These are phyloP conservation scores for Cerastoderma edule DNA, from an alignment of 2,888 invertebrate species.

Conservation along the genomic window DNA sequence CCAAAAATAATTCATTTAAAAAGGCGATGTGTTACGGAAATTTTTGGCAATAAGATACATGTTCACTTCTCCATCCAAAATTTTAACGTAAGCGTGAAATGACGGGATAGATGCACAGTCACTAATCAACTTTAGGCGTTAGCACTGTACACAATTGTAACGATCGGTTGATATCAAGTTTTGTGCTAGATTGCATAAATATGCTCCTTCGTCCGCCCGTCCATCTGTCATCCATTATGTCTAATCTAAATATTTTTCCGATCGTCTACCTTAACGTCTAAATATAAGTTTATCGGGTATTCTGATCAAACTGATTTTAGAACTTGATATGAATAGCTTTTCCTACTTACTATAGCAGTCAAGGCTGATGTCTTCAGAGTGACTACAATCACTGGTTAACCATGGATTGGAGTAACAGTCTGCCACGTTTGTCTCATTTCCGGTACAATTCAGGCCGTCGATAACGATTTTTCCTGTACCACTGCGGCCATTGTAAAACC, in stretches of 20 bases:
- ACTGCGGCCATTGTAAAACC: background rate
- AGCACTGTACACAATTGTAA: no score
- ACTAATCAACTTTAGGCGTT: no score
- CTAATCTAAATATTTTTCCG: background rate
- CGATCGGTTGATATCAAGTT: no score
- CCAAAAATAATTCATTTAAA: no score
- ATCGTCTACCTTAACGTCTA: background rate
- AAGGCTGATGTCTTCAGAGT: constrained; percentile 3
- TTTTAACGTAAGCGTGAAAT: no score
- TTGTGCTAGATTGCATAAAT: no score
- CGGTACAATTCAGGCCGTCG: constrained; percentile 16
- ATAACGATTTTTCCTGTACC: constrained; percentile 12
- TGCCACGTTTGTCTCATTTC: constrained; percentile 6
- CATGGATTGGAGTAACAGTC: constrained; percentile 3
- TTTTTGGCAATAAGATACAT: no score
- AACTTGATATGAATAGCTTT: background rate
- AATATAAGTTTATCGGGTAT: background rate
- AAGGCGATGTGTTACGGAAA: no score
- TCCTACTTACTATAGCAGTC: constrained; percentile 13
- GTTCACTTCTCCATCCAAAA: no score
- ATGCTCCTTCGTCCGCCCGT: background rate
- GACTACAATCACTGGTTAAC: constrained; percentile 1
- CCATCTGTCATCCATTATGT: background rate
- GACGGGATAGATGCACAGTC: no score
- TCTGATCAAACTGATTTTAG: background rate